These are phyloP conservation scores for Trissoscelio sp. DNA, from an alignment of 2,888 invertebrate species.

Conservation along the genomic window DNA sequence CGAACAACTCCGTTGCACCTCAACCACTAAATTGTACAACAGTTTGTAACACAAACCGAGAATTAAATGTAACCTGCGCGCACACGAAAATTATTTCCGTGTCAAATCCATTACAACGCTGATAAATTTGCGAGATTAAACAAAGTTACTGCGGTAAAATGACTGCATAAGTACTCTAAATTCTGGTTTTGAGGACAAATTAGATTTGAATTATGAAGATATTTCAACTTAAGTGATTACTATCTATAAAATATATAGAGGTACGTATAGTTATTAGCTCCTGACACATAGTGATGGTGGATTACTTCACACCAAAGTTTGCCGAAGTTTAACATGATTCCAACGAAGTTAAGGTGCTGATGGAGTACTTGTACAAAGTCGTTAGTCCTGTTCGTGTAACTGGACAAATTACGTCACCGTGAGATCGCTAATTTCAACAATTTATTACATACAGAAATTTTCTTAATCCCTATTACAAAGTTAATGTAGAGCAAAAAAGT, in stretches of 20 bases:
- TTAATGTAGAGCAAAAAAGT: too few species aligned
- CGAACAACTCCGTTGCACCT: neutral
- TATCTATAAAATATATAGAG: constrained; percentile 60
- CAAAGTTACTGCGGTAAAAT: constrained; percentile 41
- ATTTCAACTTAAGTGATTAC: constrained; percentile 64
- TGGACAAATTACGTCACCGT: constrained; percentile 65
- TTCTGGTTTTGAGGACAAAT: constrained; percentile 55
- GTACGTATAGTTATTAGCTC: constrained; percentile 62
- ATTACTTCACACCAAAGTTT: constrained; percentile 67
- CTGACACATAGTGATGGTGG: constrained; percentile 66
- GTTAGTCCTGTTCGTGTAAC: constrained; percentile 65
- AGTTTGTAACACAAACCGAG: constrained; percentile 10
- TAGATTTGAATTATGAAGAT: constrained; percentile 58
- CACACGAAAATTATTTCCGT: constrained; percentile 52
- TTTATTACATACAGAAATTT: constrained; percentile 45
- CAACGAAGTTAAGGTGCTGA: constrained; percentile 69
- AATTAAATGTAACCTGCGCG: constrained; percentile 23
- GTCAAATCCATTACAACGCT: constrained; percentile 51
- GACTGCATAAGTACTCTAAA: constrained; percentile 39
- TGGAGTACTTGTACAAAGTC: constrained; percentile 68
- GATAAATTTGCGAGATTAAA: constrained; percentile 59
- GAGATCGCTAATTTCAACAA: constrained; percentile 61
- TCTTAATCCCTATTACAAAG: constrained; percentile 15
- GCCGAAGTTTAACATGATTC: constrained; percentile 68
- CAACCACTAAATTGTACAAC: constrained; percentile 6